Conservation (phyloP, 2,797 vertebrate genomes). For the Ibycter americanus region DNA sequence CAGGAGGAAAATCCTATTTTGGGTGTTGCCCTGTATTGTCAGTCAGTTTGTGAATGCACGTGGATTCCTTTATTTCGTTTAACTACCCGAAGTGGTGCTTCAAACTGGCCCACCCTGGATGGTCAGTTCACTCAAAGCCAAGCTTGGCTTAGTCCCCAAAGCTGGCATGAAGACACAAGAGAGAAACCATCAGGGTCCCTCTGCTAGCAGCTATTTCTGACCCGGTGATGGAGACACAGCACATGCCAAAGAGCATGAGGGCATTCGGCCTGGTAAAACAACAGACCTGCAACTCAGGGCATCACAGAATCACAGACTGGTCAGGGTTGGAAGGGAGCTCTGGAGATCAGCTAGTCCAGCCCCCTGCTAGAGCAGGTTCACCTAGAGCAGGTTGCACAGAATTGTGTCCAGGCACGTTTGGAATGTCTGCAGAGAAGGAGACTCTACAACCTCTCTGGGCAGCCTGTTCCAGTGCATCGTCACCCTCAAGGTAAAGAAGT, state of each 20-base stretch:
- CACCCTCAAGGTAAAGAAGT: no score
- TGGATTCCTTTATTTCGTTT: neutral
- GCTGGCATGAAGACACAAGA: neutral
- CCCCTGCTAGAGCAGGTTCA: no score
- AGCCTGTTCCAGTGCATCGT: no score
- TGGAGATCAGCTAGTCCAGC: no score
- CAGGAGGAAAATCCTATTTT: neutral
- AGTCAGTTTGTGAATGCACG: neutral
- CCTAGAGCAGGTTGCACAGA: no score
- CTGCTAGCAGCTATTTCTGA: neutral
- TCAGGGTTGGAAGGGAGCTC: no score
- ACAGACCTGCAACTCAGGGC: neutral
- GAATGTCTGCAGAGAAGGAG: no score
- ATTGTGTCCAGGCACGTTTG: no score
- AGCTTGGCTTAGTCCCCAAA: neutral
- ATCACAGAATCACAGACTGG: no score
- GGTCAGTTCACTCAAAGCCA: neutral
- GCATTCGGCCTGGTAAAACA: neutral
- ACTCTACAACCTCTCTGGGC: no score
- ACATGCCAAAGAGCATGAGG: neutral
- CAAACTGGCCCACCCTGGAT: neutral
- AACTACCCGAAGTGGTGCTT: neutral
- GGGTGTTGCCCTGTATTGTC: neutral
- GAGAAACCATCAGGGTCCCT: neutral
- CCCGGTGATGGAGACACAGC: accelerated